A percentile compares a stretch with the other conserved stretches of the same genome.
Conservation (phyloP, 2,797 vertebrate species). For the Falco biarmicus region DNA sequence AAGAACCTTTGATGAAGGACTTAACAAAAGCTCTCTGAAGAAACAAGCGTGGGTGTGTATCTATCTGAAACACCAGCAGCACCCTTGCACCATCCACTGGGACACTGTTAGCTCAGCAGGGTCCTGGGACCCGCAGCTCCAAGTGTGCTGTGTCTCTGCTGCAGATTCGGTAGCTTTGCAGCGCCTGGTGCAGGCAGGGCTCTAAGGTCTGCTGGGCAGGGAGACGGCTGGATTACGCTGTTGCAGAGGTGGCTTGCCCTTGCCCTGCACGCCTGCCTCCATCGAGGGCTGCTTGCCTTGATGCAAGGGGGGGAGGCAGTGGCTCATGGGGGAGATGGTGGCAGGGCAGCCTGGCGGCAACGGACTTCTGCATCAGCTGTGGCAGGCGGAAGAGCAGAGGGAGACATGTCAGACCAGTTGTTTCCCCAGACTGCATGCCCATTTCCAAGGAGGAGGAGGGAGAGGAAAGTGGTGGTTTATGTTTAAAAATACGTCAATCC, state of each 20-base stretch:
- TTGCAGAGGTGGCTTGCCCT: background rate
- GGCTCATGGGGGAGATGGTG: background rate
- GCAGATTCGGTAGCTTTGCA: background rate
- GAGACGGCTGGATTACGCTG: background rate
- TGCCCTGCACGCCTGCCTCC: background rate
- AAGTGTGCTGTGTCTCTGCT: fast-evolving
- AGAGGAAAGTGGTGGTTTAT: background rate
- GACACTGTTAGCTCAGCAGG: background rate
- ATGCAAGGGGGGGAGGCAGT: background rate
- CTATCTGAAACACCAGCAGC: background rate
- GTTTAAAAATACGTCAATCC: constrained; percentile 33
- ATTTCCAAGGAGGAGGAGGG: background rate
- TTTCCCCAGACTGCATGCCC: background rate
- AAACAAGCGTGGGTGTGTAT: fast-evolving
- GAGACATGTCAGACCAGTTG: background rate
- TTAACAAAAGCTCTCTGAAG: background rate
- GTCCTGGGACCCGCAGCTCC: background rate
- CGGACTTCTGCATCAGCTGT: background rate
- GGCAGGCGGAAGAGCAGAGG: background rate
- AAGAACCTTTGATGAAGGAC: background rate
- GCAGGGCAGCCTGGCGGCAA: background rate
- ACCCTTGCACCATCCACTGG: background rate
- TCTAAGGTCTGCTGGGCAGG: background rate
- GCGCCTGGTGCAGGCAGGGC: background rate
- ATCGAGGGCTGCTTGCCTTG: background rate